A percentile compares a stretch with the other conserved stretches of the same genome.
Conservation (phyloP, 2,113 vertebrate genomes). For the Grantiella picta region DNA sequence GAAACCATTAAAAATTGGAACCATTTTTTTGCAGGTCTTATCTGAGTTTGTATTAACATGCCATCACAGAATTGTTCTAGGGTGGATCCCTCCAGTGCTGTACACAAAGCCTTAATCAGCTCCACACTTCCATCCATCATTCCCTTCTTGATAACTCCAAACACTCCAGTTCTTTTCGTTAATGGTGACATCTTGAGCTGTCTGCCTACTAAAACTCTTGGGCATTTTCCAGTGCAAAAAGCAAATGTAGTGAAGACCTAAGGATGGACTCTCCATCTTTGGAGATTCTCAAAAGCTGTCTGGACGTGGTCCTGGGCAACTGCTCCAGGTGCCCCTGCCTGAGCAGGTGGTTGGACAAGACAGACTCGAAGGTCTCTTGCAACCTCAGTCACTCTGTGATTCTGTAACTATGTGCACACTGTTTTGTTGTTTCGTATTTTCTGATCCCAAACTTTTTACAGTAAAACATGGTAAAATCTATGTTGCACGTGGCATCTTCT, state of each 20-base stretch:
- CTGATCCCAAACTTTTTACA: not conserved
- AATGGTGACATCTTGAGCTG: not conserved
- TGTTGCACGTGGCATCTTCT: not conserved
- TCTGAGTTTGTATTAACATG: not conserved
- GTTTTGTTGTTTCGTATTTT: not conserved
- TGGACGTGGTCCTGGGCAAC: not conserved
- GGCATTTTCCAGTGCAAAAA: not conserved
- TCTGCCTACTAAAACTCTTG: not conserved
- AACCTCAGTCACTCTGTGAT: not conserved
- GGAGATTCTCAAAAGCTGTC: not conserved
- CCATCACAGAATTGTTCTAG: not conserved
- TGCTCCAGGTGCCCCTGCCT: not conserved
- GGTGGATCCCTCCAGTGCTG: not conserved
- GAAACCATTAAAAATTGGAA: not conserved
- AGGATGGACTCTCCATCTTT: not conserved
- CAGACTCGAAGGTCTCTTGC: not conserved
- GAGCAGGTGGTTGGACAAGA: not conserved
- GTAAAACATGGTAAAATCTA: not conserved
- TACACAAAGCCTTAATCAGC: not conserved
- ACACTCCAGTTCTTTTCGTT: not conserved
- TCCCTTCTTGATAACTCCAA: not conserved
- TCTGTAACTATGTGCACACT: not conserved
- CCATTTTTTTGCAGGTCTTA: not conserved
- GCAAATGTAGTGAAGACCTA: not conserved
- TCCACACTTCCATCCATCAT: not conserved